Evolutionary conservation across 2,113 vertebrate genomes (phyloP), one percentile per base, ranked within the genome.

Genomic region (Rynchops niger): DNA sequence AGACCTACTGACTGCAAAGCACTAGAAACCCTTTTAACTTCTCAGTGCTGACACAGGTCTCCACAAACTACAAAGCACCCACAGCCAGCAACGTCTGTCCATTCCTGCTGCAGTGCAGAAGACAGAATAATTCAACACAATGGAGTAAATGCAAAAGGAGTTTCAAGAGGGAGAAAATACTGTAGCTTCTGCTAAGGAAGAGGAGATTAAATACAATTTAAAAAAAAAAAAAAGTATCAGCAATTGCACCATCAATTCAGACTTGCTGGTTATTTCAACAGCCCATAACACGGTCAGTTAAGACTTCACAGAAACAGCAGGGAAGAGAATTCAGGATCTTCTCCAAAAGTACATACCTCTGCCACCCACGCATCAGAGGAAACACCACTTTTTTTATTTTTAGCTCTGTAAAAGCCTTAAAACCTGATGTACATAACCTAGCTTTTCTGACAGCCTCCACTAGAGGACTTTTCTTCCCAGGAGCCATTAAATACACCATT

Each of bases 401-500:
- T 25, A 65, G 62, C 26, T 69, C 66, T 29, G 0, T 63, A 61
- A 92, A 55, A 84, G 45, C 63, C 20, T 87, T 67, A 38, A 1
- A 3, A 56, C 25, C 67, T 42, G 5, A 76, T 22, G n/a, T 49
- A 69, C 5, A 11, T 20, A 90, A 50, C 52, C 25, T 55, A 76
- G 90, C 49, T 74, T 93, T 96, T 88, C 88, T 91, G 47, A 78
- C 77, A 86, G 74, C 62, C 61, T 82, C 86, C 72, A 47, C 79
- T 65, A 79, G 84, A 91, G 80, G 78, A 82, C 43, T 91, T 94
- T 26, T 59, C 69, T 76, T 76, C n/a, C 49, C 5, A 1, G n/a
- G 53, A 94, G 65, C 30, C n/a, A 32, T 50, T 47, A 83, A 95
- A 76, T 9, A 42, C 22, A 49, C 9, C n/a, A 73, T 79, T 78